Evolutionary conservation across 2,888 invertebrate species (phyloP).

Genomic region (Pammene fasciana): DNA sequence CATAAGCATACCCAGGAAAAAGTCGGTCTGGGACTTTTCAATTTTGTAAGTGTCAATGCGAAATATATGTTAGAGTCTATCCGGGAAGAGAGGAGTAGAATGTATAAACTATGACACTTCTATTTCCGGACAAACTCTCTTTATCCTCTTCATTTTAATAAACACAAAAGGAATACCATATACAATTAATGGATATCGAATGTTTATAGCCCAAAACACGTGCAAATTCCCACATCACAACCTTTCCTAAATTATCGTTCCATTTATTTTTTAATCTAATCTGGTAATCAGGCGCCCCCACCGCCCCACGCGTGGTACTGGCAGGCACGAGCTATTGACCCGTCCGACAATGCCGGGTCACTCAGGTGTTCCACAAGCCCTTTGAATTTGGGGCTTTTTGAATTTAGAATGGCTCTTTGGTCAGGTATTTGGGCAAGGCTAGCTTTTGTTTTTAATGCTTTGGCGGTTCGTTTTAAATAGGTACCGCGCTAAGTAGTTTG

Average conservation of each 20-base stretch:
- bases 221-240: constrained; percentile 45
- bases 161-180: too few species aligned
- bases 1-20: too few species aligned
- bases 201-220: constrained; percentile 16
- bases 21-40: too few species aligned
- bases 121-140: too few species aligned
- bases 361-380: constrained; percentile 46
- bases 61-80: too few species aligned
- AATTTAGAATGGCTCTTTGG: constrained; percentile 44
- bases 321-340: constrained; percentile 76
- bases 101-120: too few species aligned
- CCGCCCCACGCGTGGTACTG: constrained; percentile 63
- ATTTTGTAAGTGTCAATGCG: too few species aligned
- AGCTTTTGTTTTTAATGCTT: constrained; percentile 17
- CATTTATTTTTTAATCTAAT: constrained; percentile 65
- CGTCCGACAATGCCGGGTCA: constrained; percentile 47
- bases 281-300: constrained; percentile 65
- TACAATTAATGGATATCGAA: neutral
- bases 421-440: constrained; percentile 40
- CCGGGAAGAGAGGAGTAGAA: too few species aligned
- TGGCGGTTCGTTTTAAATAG: constrained; percentile 4
- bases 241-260: constrained; percentile 53
- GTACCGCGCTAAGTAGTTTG: neutral
- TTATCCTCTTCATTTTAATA: too few species aligned
- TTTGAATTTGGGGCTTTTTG: constrained; percentile 53